phyloP scores from a whole-genome alignment of 2,797 vertebrate species.

The Pangasius macronema region DNA sequence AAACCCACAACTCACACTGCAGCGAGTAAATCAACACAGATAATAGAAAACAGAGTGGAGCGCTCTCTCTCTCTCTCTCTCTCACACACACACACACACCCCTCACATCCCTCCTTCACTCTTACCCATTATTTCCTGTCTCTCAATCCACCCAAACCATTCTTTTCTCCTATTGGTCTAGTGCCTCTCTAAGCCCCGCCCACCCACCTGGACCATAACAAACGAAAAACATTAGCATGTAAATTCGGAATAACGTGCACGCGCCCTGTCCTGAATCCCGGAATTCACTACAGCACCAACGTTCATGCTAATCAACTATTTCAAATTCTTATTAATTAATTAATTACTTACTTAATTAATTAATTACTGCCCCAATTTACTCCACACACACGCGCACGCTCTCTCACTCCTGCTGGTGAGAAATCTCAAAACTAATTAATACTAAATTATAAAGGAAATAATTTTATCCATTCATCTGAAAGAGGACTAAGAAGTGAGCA shows the following conservation, averaged over 20 bases:
- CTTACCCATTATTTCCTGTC: not conserved
- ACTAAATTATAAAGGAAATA: conserved; percentile 34
- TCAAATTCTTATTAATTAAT: not conserved
- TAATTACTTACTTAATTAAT: not conserved
- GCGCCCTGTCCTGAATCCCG: conserved; percentile 54
- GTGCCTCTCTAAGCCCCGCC: conserved; percentile 15
- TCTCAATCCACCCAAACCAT: not conserved
- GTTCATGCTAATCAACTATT: not conserved
- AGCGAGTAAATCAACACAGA: conserved; percentile 44
- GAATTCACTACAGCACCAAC: conserved; percentile 64
- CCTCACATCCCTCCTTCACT: not conserved
- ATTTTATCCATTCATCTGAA: conserved; percentile 16
- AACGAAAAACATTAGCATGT: conserved; percentile 48
- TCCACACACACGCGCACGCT: not conserved
- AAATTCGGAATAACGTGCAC: conserved; percentile 67
- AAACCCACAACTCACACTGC: conserved; percentile 56
- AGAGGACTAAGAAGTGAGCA: not conserved
- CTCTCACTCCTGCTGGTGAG: conserved; percentile 45
- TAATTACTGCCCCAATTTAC: conserved; percentile 19
- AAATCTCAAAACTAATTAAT: conserved; percentile 42
- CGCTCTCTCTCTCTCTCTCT: conserved; percentile 17
- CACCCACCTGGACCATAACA: conserved; percentile 9
- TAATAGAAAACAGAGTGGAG: conserved; percentile 6
- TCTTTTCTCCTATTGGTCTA: not conserved
- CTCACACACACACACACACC: not conserved